Percentiles rank a stretch among this genome's conserved stretches.
These are phyloP conservation scores for Pseudorhombus dupliciocellatus DNA, from an alignment of 2,113 vertebrate species.

Conservation along the genomic window DNA sequence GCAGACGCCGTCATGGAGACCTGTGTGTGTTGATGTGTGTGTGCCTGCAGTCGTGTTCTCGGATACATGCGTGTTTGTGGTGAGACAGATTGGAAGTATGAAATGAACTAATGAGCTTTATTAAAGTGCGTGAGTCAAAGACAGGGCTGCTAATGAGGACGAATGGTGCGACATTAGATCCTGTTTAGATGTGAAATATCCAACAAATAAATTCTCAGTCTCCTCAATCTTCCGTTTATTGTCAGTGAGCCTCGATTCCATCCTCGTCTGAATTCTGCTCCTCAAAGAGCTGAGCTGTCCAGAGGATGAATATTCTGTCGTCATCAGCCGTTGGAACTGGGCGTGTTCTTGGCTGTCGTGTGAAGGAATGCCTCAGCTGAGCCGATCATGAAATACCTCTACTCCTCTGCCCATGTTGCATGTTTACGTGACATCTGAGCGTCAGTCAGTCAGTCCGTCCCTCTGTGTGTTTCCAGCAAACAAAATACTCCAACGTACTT, in stretches of 20 bases:
- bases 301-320: background rate
- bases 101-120: too few species aligned
- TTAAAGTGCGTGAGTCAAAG: too few species aligned
- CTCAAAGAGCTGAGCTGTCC: too few species aligned
- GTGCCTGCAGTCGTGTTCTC: too few species aligned
- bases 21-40: background rate
- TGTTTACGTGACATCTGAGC: constrained; percentile 7
- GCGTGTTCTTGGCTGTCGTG: background rate
- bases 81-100: too few species aligned
- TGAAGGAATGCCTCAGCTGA: background rate
- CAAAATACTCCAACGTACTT: constrained; percentile 9
- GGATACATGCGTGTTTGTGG: too few species aligned
- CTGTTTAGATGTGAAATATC: constrained; percentile 9
- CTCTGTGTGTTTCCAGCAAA: background rate
- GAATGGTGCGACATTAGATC: background rate
- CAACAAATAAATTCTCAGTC: background rate
- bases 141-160: too few species aligned
- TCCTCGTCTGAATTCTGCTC: background rate
- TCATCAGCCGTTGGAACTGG: background rate
- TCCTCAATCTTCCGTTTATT: constrained; percentile 1
- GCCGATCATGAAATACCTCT: too few species aligned
- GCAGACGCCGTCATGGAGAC: background rate
- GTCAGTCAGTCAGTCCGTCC: background rate
- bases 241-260: background rate
- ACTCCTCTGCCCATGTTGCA: too few species aligned